A percentile compares a stretch with the other conserved stretches of the same genome.
phyloP scores from a whole-genome alignment of 2,888 invertebrate genomes.

The Anorthoa munda region DNA sequence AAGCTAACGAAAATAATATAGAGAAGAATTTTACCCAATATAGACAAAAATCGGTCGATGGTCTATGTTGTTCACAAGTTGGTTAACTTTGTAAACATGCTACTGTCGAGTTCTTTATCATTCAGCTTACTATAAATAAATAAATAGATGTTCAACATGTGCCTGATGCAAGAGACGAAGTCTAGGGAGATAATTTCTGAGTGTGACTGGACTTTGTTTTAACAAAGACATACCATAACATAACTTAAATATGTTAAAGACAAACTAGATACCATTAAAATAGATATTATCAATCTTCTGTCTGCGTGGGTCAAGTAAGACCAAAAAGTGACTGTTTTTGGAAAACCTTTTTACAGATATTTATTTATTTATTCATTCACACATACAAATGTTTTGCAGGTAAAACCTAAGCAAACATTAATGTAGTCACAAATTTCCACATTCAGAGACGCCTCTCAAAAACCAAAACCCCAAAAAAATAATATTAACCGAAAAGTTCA shows the following conservation, averaged over 20 bases:
- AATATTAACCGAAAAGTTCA: neutral
- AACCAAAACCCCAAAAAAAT: neutral
- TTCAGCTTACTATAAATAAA: conserved; percentile 8
- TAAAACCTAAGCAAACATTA: too few species aligned
- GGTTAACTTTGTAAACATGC: conserved; percentile 26
- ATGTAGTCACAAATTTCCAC: too few species aligned
- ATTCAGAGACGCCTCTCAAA: too few species aligned
- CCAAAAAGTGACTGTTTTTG: neutral
- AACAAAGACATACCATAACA: neutral
- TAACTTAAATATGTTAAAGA: neutral
- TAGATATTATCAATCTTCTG: too few species aligned
- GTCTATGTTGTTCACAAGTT: conserved; percentile 21
- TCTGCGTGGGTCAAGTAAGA: neutral
- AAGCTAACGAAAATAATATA: conserved; percentile 4
- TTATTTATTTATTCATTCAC: too few species aligned
- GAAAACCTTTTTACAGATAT: neutral
- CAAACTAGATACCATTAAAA: neutral
- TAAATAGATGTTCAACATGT: neutral
- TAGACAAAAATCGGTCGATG: conserved; percentile 14
- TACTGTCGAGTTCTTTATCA: conserved; percentile 12
- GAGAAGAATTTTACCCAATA: neutral
- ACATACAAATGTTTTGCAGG: too few species aligned
- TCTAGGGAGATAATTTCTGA: too few species aligned
- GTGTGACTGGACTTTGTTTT: neutral
- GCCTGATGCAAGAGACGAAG: neutral